Evolutionary conservation across 2,888 invertebrate species (phyloP), one percentile per base, ranked within the genome.

Genomic region (Scrobipalpa atriplicella): DNA sequence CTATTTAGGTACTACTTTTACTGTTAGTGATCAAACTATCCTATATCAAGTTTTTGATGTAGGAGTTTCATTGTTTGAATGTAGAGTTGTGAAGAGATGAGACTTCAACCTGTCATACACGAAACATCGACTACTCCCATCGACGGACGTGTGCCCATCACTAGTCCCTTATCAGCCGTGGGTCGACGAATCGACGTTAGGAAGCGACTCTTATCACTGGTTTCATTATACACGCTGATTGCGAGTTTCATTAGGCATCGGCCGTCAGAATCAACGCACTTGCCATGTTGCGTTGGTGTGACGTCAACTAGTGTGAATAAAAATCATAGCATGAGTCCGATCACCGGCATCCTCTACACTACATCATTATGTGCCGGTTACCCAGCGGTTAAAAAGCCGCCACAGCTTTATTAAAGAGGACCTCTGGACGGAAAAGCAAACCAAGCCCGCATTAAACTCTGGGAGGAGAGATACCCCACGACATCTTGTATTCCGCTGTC

Each of bases 171-270:
- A 82, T 81, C 80, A 78, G 70, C 69, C 74, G 73, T 70, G 75
- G 79, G 76, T 75, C 79, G 79, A 69, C 78, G 80, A 73, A 73
- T 77, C 76, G 76, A 75, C 73, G 80, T 75, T 80, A 78, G 83
- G 81, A 81, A 81, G 78, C 75, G 72, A 72, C 73, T 70, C 74
- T 83, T 82, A 83, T 82, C 82, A 73, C 69, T 69, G 21, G 54
- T 19, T 54, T 54, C 54, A 54, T 54, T 54, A 54, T 11, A 54
- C 11, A 19, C 19, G 19, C 21, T 54, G 54, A 54, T 54, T 54
- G 19, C 19, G 9, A 54, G 19, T 54, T 19, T 11, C 54, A 54
- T 62, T 62, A 62, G 43, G 21, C 8, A n/a, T 43, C n/a, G 43
- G 62, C 21, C 62, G 62, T 62, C 62, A 62, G 39, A 41, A 52